Base-by-base conservation (phyloP, 2,797 vertebrate genomes). In the Emys orbicularis region DNA sequence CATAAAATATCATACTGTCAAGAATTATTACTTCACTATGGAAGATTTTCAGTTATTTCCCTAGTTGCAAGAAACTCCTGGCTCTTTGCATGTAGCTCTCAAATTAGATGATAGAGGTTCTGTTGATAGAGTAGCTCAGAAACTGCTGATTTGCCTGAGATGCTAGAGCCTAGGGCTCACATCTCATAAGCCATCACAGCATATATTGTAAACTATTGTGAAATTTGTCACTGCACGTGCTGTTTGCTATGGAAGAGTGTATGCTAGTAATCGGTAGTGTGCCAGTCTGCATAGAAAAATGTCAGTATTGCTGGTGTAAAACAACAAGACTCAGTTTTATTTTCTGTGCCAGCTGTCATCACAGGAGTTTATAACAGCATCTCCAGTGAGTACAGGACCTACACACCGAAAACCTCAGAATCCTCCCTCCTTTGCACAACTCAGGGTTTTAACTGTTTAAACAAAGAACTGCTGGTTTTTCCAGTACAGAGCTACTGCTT, bases 401-500 rank as follows among this genome's bases (percentile, higher is more conserved):
- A 74, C 23, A 21, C 85, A 54, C 76, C 72, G 76, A 94, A 94
- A 95, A 91, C 34, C 49, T 61, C 41, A 87, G 49, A 92, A 95
- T 83, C 25, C 81, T 79, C 89, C 56, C 79, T 54, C 82, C 87
- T 27, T 94, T 72, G 74, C 76, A 81, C 47, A 72, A 81, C 41
- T 79, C 90, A 94, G 56, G 44, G 41, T 87, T 95, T 91, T 83
- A 95, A 76, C 57, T 92, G 50, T 92, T 93, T 92, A 95, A 96
- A 93, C 94, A 93, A 91, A 94, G 87, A 92, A 34, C 87, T 91
- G 94, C 72, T 95, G 89, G 86, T 72, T 95, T 96, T 83, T 2
- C 1, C 87, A 94, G 77, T 72, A 68, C 52, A 74, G 74, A 94
- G 76, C 82, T 93, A 90, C 83, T 85, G 59, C 59, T 95, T 94